phyloP scores from a whole-genome alignment of 1,140 invertebrate species.

The Dysdera silvatica region DNA sequence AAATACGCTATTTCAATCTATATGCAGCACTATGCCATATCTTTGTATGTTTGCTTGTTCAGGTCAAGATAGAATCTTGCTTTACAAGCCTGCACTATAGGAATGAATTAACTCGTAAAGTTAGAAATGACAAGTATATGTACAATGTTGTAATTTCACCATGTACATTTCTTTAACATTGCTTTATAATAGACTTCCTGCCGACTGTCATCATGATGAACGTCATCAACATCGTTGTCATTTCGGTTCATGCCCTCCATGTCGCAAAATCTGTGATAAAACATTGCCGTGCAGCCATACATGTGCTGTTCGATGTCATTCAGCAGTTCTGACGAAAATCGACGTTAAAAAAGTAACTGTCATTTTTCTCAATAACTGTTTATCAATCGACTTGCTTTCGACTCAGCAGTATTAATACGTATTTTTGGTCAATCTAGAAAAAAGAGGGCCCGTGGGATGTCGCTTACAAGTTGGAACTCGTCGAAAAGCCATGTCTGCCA shows the following conservation, averaged over 20 bases:
- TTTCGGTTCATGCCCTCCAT: conserved; percentile 76
- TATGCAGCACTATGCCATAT: no score
- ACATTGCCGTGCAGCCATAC: conserved; percentile 58
- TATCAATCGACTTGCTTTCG: no score
- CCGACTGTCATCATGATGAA: conserved; percentile 68
- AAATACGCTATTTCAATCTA: no score
- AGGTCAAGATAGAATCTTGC: no score
- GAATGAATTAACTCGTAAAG: no score
- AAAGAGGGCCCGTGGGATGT: conserved; percentile 67
- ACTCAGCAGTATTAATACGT: not conserved
- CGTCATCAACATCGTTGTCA: conserved; percentile 72
- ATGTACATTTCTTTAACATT: not conserved
- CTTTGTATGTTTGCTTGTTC: no score
- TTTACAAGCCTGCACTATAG: no score
- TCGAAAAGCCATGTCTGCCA: conserved; percentile 51
- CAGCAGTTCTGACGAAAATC: conserved; percentile 58
- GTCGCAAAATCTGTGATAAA: conserved; percentile 63
- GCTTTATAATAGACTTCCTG: conserved; percentile 50
- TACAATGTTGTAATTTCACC: not conserved
- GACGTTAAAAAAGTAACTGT: conserved; percentile 46
- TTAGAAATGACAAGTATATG: no score
- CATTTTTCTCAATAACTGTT: conserved; percentile 6
- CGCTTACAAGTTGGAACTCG: conserved; percentile 52
- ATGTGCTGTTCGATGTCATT: conserved; percentile 70
- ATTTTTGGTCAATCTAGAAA: conserved; percentile 37